Base-by-base conservation (phyloP, 2,797 vertebrate species). In the Paguma larvata region DNA sequence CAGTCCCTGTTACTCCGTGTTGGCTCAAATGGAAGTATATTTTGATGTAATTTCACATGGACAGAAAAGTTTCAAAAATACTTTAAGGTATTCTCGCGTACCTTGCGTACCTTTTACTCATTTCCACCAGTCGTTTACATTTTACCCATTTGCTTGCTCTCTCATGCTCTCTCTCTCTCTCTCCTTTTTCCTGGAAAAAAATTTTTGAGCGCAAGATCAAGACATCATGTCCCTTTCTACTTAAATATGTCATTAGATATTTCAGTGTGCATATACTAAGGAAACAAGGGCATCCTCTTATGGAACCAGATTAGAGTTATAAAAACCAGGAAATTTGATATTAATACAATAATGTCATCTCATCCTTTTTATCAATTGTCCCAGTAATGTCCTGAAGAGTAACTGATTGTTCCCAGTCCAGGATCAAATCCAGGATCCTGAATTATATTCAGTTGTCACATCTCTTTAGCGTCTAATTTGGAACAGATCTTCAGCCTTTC, bases 401-500 rank as follows among this genome's bases (percentile, higher is more conserved):
- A 84, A 78, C 53, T 92, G 75, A 96, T 94, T 91, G 34, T 83
- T 96, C 38, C 27, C 38, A 84, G 83, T 82, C 79, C 48, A 90
- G 41, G 86, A 96, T 93, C 65, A 89, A 91, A 75, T 96, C 44
- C n/a, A 95, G 53, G 72, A 84, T 62, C 34, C 32, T 86, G 18
- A 14, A 56, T 91, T 88, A 62, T 56, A 68, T 84, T 94, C 86
- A 73, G 75, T 91, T 96, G 89, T 96, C 94, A 94, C 34, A 59
- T 93, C 46, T 95, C 93, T 96, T 97, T 84, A 92, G 75, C 91
- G 86, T 97, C 63, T 94, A 73, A 96, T 86, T 95, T 96, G 70
- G 44, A 89, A 51, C 21, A 44, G 34, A 85, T 94, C 56, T 97
- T 91, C 73, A 89, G 77, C 44, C 80, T 92, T 70, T 78, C 53